Evolutionary conservation across 2,888 invertebrate genomes (phyloP).

Genomic region (Stenodema calcarata): DNA sequence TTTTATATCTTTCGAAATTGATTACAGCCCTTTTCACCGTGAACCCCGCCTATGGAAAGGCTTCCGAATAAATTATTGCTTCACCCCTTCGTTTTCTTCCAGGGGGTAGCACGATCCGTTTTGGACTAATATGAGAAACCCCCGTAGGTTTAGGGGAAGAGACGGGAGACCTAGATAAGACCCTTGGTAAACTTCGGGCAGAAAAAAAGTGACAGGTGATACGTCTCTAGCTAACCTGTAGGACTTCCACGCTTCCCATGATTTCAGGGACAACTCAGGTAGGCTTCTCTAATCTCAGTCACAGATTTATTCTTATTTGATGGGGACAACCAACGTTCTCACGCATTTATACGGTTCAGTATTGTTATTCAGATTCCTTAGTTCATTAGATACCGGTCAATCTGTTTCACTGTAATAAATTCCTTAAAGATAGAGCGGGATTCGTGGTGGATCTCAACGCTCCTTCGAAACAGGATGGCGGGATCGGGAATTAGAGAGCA

Average conservation of each 20-base stretch:
- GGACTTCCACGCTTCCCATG: background rate
- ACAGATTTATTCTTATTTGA: conserved; percentile 9
- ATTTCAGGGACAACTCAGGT: conserved; percentile 6
- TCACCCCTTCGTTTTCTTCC: background rate
- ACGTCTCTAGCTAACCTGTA: background rate
- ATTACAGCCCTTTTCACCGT: background rate
- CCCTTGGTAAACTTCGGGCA: background rate
- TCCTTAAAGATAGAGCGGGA: background rate
- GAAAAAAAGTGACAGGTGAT: conserved; percentile 29
- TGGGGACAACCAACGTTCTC: background rate
- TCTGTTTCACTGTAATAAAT: background rate
- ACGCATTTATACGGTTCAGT: background rate
- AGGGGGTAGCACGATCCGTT: background rate
- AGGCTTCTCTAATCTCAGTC: background rate
- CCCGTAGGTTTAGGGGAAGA: background rate
- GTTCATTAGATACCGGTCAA: background rate
- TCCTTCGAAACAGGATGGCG: background rate
- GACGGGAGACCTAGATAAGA: conserved; percentile 6
- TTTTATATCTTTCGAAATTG: background rate
- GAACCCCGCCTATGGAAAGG: background rate
- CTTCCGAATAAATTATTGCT: background rate
- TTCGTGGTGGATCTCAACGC: background rate
- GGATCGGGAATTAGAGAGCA: background rate
- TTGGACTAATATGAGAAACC: background rate
- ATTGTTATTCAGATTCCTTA: background rate